Evolutionary conservation across 23 tunicate species (phyloP), one percentile per base, ranked within the genome.

Genomic region (Phallusia fumigata): DNA sequence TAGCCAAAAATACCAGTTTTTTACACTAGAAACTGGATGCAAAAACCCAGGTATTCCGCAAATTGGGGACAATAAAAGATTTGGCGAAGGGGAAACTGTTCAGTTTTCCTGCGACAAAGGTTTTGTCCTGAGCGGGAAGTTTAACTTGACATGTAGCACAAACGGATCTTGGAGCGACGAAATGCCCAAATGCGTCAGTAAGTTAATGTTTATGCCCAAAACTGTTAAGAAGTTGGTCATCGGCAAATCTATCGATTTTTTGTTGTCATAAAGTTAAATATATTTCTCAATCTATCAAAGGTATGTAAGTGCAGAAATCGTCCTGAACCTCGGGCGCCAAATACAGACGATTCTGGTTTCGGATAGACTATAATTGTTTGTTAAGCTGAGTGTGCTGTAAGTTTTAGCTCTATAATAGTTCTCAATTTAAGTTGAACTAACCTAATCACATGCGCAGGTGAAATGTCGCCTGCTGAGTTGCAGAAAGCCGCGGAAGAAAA

Each of bases 41-140:
- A 36, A 22, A 65, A 84, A 84, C 72, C 93, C 93, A 18, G 93
- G 93, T 21, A 81, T 89, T 49, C 88, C 93, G 0, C 36, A 84
- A 6, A 33, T 89, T 35, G 85, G 77, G 36, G 65, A 84, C 30
- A 49, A 53, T 0, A 30, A 74, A 30, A 12, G 84, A 53, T 89
- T 84, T 80, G 82, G 79, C 51, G 64, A 52, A 31, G 83, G 88
- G 19, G 49, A 80, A 10, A 89, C 52, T 0, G 65, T 89, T 16
- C 73, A 84, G 73, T 89, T 84, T 73, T 80, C 86, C 6, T 84
- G 93, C 65, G 34, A 35, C 26, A 81, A 89, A 10, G 88, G 88
- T 19, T 89, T 76, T 51, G 79, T 44, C 36, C 12, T 89, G 75
- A 52, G 36, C 16, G 93, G 93, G 8, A 31, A 58, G 0, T 78